Base-by-base conservation (phyloP, 64 coral and sea anemone genomes). In the Dendronephthya gigantea region DNA sequence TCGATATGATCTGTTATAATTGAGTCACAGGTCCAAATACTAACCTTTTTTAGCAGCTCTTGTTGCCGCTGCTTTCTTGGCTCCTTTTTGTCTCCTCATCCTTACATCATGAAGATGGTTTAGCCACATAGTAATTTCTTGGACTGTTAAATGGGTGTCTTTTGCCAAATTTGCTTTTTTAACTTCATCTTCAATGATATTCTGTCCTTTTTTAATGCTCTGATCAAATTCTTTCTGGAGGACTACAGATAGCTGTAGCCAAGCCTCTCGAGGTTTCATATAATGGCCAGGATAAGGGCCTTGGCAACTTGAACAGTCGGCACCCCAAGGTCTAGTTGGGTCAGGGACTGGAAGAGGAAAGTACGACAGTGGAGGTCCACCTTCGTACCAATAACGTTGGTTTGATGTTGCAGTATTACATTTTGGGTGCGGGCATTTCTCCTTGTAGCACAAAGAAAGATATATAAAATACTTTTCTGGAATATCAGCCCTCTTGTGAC, bases 101-200 rank as follows among this genome's bases (percentile, higher is more conserved):
- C 25, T 16, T 48, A 90, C 83, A 81, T 33, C 41, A 7, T 12
- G 22, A 34, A 90, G 15, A 48, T 90, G 83, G 11, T 85, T 50
- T 22, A 81, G 35, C 83, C 89, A 90, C 83, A 86, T 85, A 52
- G n/a, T 23, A 39, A 90, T 83, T 50, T 90, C 89, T 30, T 85
- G 40, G 75, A 48, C 68, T 29, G 62, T 48, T 47, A 90, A 66
- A 52, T 85, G 83, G 23, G 68, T 48, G 34, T 89, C 50, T 17
- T 27, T 65, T 17, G 88, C 82, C 48, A 83, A 62, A 40, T 76
- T 81, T 43, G 75, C 51, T 45, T 82, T 31, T 30, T 85, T 31
- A 38, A 8, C 35, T 45, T 82, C 35, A 25, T 23, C 38, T 12
- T 82, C 7, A 36, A 23, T 36, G 79, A 23, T 38, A 23, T 30